A percentile compares a stretch with the other conserved stretches of the same genome.
phyloP scores from a whole-genome alignment of 1,140 invertebrate species.

The Cardiocondyla obscurior region DNA sequence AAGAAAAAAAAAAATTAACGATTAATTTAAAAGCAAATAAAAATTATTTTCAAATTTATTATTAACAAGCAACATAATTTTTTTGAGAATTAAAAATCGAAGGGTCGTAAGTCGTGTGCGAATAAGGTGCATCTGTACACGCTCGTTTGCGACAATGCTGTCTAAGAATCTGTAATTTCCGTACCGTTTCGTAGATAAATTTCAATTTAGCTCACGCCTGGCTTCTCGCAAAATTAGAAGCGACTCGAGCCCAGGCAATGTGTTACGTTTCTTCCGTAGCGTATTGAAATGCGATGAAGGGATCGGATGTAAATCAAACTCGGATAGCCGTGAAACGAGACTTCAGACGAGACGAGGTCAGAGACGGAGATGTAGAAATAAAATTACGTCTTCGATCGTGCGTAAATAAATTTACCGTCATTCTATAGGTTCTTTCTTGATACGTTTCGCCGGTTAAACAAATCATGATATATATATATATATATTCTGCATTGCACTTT shows the following conservation, averaged over 20 bases:
- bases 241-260: slow-evolving; percentile 15
- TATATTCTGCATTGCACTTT: not conserved
- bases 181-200: slow-evolving; percentile 17
- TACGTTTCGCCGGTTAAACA: not conserved
- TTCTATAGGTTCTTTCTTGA: not conserved
- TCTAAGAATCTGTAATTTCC: not conserved
- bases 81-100: not conserved
- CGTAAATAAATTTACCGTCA: slow-evolving; percentile 68
- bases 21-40: not conserved
- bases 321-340: slow-evolving; percentile 63
- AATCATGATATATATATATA: not conserved
- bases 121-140: not conserved
- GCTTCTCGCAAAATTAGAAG: slow-evolving; percentile 30
- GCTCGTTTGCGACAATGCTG: not conserved
- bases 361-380: slow-evolving; percentile 64
- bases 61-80: not conserved
- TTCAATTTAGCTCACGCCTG: slow-evolving; percentile 36
- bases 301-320: slow-evolving; percentile 65
- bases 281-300: slow-evolving; percentile 43
- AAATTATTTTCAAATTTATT: not conserved
- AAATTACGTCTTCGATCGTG: slow-evolving; percentile 71
- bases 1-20: no score
- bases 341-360: slow-evolving; percentile 54
- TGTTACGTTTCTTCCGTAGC: slow-evolving; percentile 7
- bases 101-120: not conserved